Evolutionary conservation across 2,888 invertebrate genomes (phyloP), one percentile per base, ranked within the genome.

Genomic region (Epirrhoe tristata): DNA sequence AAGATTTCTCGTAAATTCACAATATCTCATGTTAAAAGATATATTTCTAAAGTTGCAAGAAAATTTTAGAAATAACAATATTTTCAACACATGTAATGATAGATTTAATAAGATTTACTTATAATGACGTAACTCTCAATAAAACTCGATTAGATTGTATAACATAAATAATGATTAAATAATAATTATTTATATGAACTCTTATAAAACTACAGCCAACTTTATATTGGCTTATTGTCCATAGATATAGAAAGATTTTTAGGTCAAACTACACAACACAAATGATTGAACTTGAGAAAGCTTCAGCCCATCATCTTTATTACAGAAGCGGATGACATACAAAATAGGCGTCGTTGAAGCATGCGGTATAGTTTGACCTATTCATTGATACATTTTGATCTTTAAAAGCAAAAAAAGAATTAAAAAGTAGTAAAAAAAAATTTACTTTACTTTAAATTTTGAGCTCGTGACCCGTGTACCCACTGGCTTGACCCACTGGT

Each of bases 141-240:
- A 50, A 58, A 55, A 64, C 52, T 64, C 59, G 36, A 50, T 53
- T 51, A 58, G 36, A 58, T 24, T 24, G 24, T 58, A 55, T 31
- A 59, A 58, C 48, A 39, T 58, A 58, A 64, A 58, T 58, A 64
- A 58, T 46, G 48, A 54, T 50, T 57, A 52, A 46, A 58, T 57
- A 46, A 58, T 57, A 48, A 31, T 17, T 34, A 16, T 12, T 54
- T 63, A 59, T n/a, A 43, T 53, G 32, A 53, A 53, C 31, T 24
- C 6, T n/a, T 58, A 58, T 34, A 53, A 53, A 34, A 46, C 14
- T 48, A 46, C 14, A 48, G 14, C 48, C 48, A 48, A 48, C 48
- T 2, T 31, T 39, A 39, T 34, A 48, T 16, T 17, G 58, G 12
- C 48, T 16, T 58, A 12, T 46, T 17, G 8, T 46, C 31, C 2